Base-by-base conservation (phyloP, 2,797 vertebrate genomes). In the Pelodytes ibericus region DNA sequence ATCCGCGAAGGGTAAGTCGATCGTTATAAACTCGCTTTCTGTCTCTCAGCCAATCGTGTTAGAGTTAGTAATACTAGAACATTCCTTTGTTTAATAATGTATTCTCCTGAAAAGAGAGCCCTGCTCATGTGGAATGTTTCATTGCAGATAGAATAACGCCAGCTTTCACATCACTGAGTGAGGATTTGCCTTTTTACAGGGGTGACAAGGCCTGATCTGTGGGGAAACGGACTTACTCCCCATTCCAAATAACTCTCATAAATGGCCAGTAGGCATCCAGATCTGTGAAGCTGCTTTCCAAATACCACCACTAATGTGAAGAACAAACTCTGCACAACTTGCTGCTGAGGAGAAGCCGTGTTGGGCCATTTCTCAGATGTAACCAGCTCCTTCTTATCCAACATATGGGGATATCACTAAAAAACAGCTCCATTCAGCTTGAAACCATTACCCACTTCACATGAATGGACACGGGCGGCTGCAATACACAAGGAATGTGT, bases 111-210 rank as follows among this genome's bases (percentile, higher is more conserved):
- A 57, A 56, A 57, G 41, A 57, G 30, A 59, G 41, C 11, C 16
- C 24, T 30, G 16, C 29, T 16, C 25, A 25, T n/a, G 62, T 44
- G 6, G n/a, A 41, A 79, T 82, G 84, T 86, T 81, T 76, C 84
- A 83, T 76, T 77, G 81, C 83, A 82, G 82, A 71, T 85, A 87
- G 86, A 81, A 83, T 80, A 73, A 86, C 83, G 11, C 82, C 81
- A 80, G 20, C 86, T 91, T 88, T 89, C 84, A 75, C 83, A 36
- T 36, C 33, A 36, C 5, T 82, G 87, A 85, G 88, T 90, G 90
- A 89, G 91, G 89, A 90, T 90, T 90, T 90, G 2, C 85, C 89
- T 88, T 90, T 89, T 84, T 82, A 84, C 85, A 86, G 87, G 84
- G 87, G 82, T 81, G 82, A 82, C 84, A 83, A 84, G 78, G 83